These are phyloP conservation scores for Danaus melanippus DNA, from an alignment of 1,140 invertebrate species.

Conservation along the genomic window DNA sequence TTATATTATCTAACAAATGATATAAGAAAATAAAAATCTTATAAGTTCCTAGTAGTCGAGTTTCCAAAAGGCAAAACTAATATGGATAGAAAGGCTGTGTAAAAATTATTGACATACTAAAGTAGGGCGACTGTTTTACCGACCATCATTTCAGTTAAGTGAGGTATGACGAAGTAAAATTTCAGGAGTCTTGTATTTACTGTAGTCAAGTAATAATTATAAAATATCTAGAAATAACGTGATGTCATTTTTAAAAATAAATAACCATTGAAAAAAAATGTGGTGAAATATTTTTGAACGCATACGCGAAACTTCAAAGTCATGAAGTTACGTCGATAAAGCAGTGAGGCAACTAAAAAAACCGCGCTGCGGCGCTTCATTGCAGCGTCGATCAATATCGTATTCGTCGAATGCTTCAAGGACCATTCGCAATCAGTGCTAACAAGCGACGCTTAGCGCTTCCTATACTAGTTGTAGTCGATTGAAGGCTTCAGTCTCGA, in stretches of 20 bases:
- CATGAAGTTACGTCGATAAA: conserved; percentile 16
- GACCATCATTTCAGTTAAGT: conserved; percentile 10
- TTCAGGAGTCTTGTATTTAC: too few species aligned
- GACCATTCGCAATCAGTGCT: conserved; percentile 1
- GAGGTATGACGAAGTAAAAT: too few species aligned
- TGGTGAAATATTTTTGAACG: conserved; percentile 6
- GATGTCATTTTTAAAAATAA: too few species aligned
- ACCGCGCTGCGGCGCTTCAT: conserved; percentile 13
- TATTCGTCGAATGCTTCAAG: not conserved
- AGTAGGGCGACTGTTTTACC: conserved; percentile 34
- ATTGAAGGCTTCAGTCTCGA: not conserved
- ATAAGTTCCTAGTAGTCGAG: not conserved
- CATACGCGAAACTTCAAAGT: conserved; percentile 6
- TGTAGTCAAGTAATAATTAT: too few species aligned
- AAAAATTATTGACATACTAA: conserved; percentile 35
- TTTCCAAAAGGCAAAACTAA: conserved; percentile 1
- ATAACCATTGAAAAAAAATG: not conserved
- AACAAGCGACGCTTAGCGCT: conserved; percentile 7
- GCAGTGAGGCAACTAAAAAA: conserved; percentile 10
- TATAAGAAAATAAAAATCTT: conserved; percentile 3
- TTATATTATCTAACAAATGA: not conserved
- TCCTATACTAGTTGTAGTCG: not conserved
- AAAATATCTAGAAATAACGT: too few species aligned
- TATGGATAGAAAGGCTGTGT: conserved; percentile 14
- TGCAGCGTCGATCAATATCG: conserved; percentile 1